Conservation (phyloP, 2,888 invertebrate genomes). For the Ophion costatus region DNA sequence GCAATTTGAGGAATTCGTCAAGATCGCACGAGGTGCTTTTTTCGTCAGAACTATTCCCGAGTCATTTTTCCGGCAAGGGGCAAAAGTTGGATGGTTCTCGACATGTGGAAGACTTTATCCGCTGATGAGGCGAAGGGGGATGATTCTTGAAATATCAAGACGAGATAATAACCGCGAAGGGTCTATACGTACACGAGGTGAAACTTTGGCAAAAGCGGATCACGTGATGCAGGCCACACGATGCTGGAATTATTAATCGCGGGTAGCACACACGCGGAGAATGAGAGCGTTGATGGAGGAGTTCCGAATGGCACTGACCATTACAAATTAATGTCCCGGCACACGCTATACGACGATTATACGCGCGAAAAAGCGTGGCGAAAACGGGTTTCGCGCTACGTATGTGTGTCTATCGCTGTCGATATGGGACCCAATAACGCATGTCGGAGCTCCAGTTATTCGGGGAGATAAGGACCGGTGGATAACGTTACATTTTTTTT, state of each 20-base stretch:
- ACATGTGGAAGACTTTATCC: no score
- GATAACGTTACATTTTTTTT: neutral
- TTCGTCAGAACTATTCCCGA: no score
- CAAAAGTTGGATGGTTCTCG: no score
- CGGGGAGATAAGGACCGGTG: neutral
- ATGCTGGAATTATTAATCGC: conserved; percentile 75
- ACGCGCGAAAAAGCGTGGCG: conserved; percentile 64
- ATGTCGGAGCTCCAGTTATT: conserved; percentile 16
- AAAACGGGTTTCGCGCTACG: conserved; percentile 5
- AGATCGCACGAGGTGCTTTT: no score
- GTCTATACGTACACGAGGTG: conserved; percentile 10
- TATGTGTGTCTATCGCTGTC: conserved; percentile 9
- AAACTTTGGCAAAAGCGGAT: conserved; percentile 60
- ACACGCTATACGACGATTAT: conserved; percentile 81
- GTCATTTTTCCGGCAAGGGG: no score
- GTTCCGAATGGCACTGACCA: conserved; percentile 76
- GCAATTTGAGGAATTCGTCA: no score
- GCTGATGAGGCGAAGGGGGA: conserved; percentile 1
- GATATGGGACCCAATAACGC: conserved; percentile 4
- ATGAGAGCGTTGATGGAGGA: conserved; percentile 73
- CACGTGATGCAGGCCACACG: conserved; percentile 48
- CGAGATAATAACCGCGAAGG: conserved; percentile 61
- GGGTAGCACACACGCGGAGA: conserved; percentile 15
- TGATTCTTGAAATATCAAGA: conserved; percentile 59
- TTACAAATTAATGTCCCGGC: conserved; percentile 80